Evolutionary conservation across 2,113 vertebrate genomes (phyloP).

Genomic region (Macaca fascicularis): T2T-MFA8v1.1 NC_088380.1:34114501-34115000

Average conservation of each 20-base stretch:
- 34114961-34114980: neutral
- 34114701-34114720: neutral
- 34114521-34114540: neutral
- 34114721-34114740: neutral
- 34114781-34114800: neutral
- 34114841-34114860: neutral
- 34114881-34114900: neutral
- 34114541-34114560: neutral
- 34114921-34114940: neutral
- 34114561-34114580: neutral
- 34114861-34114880: neutral
- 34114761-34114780: neutral
- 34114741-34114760: neutral
- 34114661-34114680: neutral
- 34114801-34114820: neutral
- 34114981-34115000: neutral
- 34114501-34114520: too few species aligned
- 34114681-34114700: neutral
- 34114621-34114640: neutral
- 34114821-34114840: neutral
- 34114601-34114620: neutral
- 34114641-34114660: neutral
- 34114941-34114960: neutral
- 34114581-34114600: neutral
- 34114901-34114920: neutral